These are phyloP conservation scores for Julus scandinavius DNA, from an alignment of 2,888 invertebrate genomes.

Conservation along the genomic window DNA sequence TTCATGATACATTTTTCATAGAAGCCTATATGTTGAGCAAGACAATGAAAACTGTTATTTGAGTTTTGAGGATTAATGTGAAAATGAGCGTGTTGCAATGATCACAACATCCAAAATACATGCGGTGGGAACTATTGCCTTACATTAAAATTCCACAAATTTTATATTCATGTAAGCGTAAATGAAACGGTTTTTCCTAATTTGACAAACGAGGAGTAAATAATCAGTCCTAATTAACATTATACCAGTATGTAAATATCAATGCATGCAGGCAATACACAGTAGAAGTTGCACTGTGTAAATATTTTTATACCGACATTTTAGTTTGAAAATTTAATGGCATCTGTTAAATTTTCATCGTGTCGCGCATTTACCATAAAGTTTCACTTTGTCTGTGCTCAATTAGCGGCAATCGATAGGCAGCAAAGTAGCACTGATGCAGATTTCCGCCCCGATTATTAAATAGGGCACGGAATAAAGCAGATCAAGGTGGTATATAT, in stretches of 20 bases:
- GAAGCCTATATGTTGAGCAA: too few species aligned
- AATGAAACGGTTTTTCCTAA: background rate
- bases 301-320: background rate
- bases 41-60: too few species aligned
- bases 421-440: constrained; percentile 9
- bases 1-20: too few species aligned
- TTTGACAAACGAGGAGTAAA: background rate
- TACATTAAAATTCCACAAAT: background rate
- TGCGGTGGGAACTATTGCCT: background rate
- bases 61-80: too few species aligned
- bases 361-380: background rate
- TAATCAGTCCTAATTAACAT: background rate
- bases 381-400: background rate
- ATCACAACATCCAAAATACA: background rate
- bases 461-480: background rate
- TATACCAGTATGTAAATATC: background rate
- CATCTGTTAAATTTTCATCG: constrained; percentile 30
- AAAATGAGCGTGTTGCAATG: background rate
- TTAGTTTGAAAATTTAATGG: background rate
- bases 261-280: background rate
- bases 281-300: background rate
- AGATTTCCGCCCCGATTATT: background rate
- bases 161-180: background rate
- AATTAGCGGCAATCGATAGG: constrained; percentile 9
- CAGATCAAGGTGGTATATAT: background rate